A percentile compares a stretch with the other conserved stretches of the same genome.
These are phyloP conservation scores for Pristiophorus japonicus DNA, from an alignment of 2,113 vertebrate species.

Conservation along the genomic window DNA sequence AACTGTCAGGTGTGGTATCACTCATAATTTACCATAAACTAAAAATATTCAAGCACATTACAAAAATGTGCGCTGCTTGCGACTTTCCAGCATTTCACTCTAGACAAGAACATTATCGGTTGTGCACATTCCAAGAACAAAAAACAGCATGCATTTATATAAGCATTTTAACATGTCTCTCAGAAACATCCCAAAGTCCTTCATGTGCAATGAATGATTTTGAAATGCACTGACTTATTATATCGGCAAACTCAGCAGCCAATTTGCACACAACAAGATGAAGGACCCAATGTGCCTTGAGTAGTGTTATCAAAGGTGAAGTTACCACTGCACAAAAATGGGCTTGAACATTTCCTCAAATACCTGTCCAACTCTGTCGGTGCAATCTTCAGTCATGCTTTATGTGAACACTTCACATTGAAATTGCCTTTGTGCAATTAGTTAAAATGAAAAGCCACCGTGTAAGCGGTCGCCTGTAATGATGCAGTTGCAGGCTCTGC, in stretches of 20 bases:
- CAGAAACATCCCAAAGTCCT: background rate
- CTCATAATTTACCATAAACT: constrained; percentile 18
- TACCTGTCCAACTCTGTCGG: background rate
- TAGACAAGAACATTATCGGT: background rate
- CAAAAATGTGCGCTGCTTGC: background rate
- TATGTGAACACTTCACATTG: background rate
- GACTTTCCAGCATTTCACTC: background rate
- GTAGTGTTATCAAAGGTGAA: too few species aligned
- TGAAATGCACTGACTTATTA: background rate
- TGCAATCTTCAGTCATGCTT: background rate
- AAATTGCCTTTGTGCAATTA: background rate
- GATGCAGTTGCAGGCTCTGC: background rate
- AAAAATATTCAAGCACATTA: constrained; percentile 21
- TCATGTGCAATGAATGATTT: background rate
- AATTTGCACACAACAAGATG: background rate
- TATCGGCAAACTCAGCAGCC: background rate
- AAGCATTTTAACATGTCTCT: background rate
- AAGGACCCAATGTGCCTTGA: too few species aligned
- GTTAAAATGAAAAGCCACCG: background rate
- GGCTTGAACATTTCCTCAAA: background rate
- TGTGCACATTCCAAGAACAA: background rate
- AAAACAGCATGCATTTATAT: background rate
- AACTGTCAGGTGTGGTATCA: constrained; percentile 28
- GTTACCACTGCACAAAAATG: background rate
- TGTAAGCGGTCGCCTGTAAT: too few species aligned